These are phyloP conservation scores for Ispidina lecontei DNA, from an alignment of 2,797 vertebrate species.

Conservation along the genomic window DNA sequence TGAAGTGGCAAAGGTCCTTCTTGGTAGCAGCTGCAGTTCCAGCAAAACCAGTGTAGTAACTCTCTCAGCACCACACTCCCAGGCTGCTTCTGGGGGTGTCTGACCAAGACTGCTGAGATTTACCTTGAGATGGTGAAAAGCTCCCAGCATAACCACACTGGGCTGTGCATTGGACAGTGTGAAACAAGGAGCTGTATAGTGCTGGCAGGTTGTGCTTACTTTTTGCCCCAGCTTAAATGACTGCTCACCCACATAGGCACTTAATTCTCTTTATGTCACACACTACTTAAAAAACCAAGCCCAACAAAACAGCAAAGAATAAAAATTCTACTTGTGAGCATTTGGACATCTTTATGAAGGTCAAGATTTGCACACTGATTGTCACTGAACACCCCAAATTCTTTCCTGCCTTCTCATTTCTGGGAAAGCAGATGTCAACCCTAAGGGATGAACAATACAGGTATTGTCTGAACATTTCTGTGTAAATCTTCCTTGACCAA, in stretches of 20 bases:
- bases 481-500: constrained; percentile 3
- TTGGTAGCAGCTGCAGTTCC: neutral
- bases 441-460: neutral
- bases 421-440: constrained; percentile 15
- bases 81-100: neutral
- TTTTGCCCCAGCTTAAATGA: neutral
- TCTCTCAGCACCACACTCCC: neutral
- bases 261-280: neutral
- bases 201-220: neutral
- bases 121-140: constrained; percentile 1
- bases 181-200: neutral
- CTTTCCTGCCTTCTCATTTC: neutral
- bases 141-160: neutral
- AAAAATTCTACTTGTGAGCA: neutral
- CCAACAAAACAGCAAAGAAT: neutral
- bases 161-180: fast-evolving
- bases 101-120: neutral
- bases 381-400: neutral
- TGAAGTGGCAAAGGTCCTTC: neutral
- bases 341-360: constrained; percentile 1
- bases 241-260: neutral
- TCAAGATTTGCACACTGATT: neutral
- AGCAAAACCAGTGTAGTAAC: neutral
- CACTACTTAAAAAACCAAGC: neutral
- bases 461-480: neutral